Evolutionary conservation across 1,140 invertebrate species (phyloP).

Genomic region (Diabrotica virgifera): DNA sequence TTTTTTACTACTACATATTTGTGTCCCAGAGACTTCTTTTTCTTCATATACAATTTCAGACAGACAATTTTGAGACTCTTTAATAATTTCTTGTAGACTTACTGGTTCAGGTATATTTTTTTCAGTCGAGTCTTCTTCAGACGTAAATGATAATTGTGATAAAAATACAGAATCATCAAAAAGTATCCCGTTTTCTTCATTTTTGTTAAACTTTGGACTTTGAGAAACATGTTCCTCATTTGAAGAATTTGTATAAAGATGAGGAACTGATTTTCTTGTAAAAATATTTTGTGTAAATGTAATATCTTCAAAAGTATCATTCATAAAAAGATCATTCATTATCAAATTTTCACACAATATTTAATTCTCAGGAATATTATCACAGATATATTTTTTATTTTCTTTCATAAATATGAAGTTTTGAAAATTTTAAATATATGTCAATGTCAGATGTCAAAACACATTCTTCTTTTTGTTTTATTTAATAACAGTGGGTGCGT

Average conservation of each 20-base stretch:
- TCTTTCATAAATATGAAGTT: too few relatives aligned
- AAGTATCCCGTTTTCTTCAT: slow-evolving; percentile 25
- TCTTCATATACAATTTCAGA: neutral
- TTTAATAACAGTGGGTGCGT: too few relatives aligned
- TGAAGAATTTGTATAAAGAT: slow-evolving; percentile 10
- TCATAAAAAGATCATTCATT: slow-evolving; percentile 34
- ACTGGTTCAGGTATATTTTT: neutral
- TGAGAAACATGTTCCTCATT: neutral
- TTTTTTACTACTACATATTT: neutral
- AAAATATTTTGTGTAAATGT: slow-evolving; percentile 26
- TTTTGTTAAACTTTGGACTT: neutral
- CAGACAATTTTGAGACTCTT: neutral
- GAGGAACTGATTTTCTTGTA: slow-evolving; percentile 3
- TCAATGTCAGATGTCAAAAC: too few relatives aligned
- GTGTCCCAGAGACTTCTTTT: neutral
- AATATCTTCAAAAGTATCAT: slow-evolving; percentile 40
- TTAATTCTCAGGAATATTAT: too few relatives aligned
- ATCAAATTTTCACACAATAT: slow-evolving; percentile 3
- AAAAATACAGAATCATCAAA: slow-evolving; percentile 39
- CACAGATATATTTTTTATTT: too few relatives aligned
- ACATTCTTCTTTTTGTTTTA: too few relatives aligned
- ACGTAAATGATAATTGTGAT: neutral
- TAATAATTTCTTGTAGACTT: too few relatives aligned
- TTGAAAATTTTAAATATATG: too few relatives aligned
- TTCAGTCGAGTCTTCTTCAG: neutral